Base-by-base conservation (phyloP, 2,888 invertebrate genomes). In the Idaea biselata region DNA sequence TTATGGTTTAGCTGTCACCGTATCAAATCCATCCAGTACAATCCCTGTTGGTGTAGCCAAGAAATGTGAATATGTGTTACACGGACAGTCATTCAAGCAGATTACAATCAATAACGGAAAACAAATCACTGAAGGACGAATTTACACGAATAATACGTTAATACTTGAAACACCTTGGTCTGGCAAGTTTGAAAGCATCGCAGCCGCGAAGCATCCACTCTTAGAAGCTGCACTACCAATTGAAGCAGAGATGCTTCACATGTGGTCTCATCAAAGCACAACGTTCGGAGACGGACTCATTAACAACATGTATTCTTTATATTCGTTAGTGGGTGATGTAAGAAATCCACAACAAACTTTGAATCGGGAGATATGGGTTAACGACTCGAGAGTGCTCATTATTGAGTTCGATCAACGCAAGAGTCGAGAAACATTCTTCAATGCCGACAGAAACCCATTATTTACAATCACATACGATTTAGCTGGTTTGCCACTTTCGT, bases 361-460 rank as follows among this genome's bases (percentile, higher is more conserved):
- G 1, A 96, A 96, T 77, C 93, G 96, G 16, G 96, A 96, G 82
- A 96, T 96, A 72, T 95, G 97, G 97, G 97, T 99, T 6, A 99
- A 99, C 83, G 96, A 97, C 69, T 96, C 97, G 6, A 95, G 97
- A 75, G 95, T 98, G 0, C 93, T 99, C 53, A 97, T 97, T 16
- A 96, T 99, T 60, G 98, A 98, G 85, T 98, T 98, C 79, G 98
- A 99, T 82, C 97, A 98, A 82, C 96, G 96, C 67, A 96, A 96
- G 57, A 97, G 97, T 72, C 95, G 96, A 55, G 98, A 98, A 87
- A 97, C 97, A 0, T 97, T 99, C 83, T 97, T 97, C 78, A 97
- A 98, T 82, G 94, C 96, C 69, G 96, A 97, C 67, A 94, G 96
- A 68, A 95, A 95, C 65, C 96, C 97, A 16, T 93, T 99, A 33